A percentile compares a stretch with the other conserved stretches of the same genome.
Conservation (phyloP, 2,113 vertebrate species). For the Nannobrachium achirus region DNA sequence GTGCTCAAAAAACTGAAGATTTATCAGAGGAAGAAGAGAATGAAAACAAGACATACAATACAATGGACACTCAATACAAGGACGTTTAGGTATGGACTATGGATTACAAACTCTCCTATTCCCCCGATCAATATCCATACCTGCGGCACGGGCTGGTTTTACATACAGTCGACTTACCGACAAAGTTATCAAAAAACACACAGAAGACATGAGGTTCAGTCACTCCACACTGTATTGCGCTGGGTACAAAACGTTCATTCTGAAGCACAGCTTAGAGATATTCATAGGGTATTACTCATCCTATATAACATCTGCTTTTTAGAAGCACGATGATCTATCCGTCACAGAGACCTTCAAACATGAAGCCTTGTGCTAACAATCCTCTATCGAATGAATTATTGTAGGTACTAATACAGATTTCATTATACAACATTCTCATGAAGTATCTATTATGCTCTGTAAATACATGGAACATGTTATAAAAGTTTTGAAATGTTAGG, state of each 20-base stretch:
- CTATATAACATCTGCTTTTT: conserved; percentile 78
- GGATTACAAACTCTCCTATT: conserved; percentile 21
- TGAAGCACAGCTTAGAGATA: conserved; percentile 85
- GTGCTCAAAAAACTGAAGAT: conserved; percentile 93
- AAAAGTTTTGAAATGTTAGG: conserved; percentile 74
- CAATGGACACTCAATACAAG: conserved; percentile 52
- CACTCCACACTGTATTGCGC: conserved; percentile 58
- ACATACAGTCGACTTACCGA: conserved; percentile 69
- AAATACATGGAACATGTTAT: conserved; percentile 78
- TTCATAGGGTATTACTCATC: conserved; percentile 84
- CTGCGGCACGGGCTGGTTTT: conserved; percentile 55
- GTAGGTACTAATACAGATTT: conserved; percentile 80
- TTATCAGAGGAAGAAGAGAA: conserved; percentile 68
- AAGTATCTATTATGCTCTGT: conserved; percentile 74
- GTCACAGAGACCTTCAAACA: conserved; percentile 82
- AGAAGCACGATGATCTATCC: conserved; percentile 83
- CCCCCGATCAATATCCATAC: conserved; percentile 27
- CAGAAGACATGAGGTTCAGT: conserved; percentile 82
- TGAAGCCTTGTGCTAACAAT: conserved; percentile 82
- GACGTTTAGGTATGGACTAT: conserved; percentile 64
- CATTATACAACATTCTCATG: conserved; percentile 73
- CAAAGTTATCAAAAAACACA: conserved; percentile 82
- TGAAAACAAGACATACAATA: conserved; percentile 67
- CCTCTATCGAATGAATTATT: conserved; percentile 83
- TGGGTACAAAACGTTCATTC: conserved; percentile 74